A percentile compares a stretch with the other conserved stretches of the same genome.
phyloP scores from a whole-genome alignment of 2,113 vertebrate species.

The Equus quagga region DNA sequence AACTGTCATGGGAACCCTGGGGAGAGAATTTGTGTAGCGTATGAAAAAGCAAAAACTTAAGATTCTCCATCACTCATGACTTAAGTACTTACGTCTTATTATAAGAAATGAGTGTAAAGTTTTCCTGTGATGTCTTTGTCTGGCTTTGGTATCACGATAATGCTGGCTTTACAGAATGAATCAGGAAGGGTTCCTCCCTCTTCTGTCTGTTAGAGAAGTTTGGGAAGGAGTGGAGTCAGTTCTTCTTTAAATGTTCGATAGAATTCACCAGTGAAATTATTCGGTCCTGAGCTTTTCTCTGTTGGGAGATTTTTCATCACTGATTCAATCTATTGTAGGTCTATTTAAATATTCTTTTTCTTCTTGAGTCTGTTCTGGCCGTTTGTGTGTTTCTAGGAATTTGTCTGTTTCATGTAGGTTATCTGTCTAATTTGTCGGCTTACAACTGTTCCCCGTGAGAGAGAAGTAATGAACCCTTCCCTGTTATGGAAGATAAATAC shows the following conservation, averaged over 20 bases:
- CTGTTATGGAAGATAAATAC: neutral
- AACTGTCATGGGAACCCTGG: neutral
- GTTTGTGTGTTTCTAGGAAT: neutral
- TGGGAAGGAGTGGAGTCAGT: neutral
- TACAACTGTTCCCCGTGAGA: neutral
- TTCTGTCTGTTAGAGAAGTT: neutral
- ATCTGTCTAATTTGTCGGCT: neutral
- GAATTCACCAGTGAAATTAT: neutral
- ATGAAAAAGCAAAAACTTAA: neutral
- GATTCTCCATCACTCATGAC: neutral
- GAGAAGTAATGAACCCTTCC: neutral
- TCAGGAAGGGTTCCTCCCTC: neutral
- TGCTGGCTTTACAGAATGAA: neutral
- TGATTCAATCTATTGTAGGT: neutral
- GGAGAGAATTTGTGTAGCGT: neutral
- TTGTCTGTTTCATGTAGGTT: neutral
- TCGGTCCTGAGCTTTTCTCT: neutral
- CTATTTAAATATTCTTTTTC: neutral
- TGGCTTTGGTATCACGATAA: neutral
- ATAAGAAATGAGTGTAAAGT: neutral
- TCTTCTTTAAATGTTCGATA: neutral
- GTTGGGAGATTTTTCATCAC: neutral
- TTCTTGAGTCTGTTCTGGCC: neutral
- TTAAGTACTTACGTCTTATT: neutral
- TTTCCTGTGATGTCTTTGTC: neutral